Evolutionary conservation across 2,113 vertebrate species (phyloP).

Genomic region (Pitta sordida): DNA sequence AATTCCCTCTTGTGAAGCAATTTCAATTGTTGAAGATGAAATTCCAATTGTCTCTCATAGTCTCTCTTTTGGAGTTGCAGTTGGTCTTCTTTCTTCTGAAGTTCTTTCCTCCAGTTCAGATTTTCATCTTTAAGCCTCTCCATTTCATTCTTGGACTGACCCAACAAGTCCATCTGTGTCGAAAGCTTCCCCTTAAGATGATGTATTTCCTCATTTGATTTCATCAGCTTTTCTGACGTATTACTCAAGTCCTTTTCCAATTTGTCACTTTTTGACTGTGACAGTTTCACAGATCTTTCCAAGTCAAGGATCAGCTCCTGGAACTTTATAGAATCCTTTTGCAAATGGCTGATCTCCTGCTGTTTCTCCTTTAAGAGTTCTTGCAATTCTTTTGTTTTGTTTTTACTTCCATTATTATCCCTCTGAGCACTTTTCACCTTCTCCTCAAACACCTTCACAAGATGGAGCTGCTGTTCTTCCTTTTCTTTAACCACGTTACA

Average conservation of each 20-base stretch:
- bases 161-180: slow-evolving; percentile 49
- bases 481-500: slow-evolving; percentile 70
- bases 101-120: slow-evolving; percentile 61
- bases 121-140: slow-evolving; percentile 64
- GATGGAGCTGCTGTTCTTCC: slow-evolving; percentile 78
- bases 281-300: slow-evolving; percentile 76
- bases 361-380: slow-evolving; percentile 88
- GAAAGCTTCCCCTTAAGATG: slow-evolving; percentile 62
- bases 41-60: slow-evolving; percentile 29
- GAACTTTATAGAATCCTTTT: slow-evolving; percentile 83
- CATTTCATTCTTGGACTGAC: slow-evolving; percentile 61
- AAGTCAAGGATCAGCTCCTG: slow-evolving; percentile 84
- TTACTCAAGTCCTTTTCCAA: slow-evolving; percentile 69
- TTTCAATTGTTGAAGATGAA: slow-evolving; percentile 57
- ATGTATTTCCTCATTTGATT: slow-evolving; percentile 49
- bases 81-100: slow-evolving; percentile 54
- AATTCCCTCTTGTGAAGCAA: slow-evolving; percentile 62
- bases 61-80: slow-evolving; percentile 43
- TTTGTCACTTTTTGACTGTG: slow-evolving; percentile 61
- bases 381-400: slow-evolving; percentile 79
- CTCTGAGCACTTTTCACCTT: slow-evolving; percentile 79
- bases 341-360: slow-evolving; percentile 83
- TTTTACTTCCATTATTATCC: slow-evolving; percentile 79
- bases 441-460: slow-evolving; percentile 80
- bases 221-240: slow-evolving; percentile 39